These are phyloP conservation scores for Menidia beryllina DNA, from an alignment of 2,113 vertebrate genomes.

Conservation along the genomic window DNA sequence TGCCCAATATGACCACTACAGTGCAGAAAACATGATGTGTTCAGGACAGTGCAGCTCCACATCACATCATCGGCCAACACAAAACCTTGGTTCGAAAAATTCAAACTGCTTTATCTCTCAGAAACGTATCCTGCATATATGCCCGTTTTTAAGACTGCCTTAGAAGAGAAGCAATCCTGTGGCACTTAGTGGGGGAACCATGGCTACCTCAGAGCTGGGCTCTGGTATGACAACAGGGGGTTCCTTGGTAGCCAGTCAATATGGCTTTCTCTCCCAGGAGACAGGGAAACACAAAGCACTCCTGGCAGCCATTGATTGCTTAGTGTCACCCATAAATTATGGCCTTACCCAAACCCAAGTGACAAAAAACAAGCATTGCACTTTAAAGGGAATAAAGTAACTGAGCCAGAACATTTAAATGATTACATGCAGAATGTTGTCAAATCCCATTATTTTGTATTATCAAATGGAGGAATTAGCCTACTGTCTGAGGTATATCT, in stretches of 20 bases:
- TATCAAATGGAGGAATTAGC: neutral
- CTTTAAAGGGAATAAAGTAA: conserved; percentile 17
- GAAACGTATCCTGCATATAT: conserved; percentile 45
- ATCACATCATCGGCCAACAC: conserved; percentile 11
- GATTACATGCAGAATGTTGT: conserved; percentile 26
- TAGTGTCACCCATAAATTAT: conserved; percentile 63
- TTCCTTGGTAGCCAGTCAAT: conserved; percentile 68
- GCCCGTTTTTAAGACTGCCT: conserved; percentile 22
- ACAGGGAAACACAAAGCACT: conserved; percentile 71
- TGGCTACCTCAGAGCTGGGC: conserved; percentile 68
- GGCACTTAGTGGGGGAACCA: conserved; percentile 60
- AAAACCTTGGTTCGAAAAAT: conserved; percentile 23
- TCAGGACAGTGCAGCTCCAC: conserved; percentile 14
- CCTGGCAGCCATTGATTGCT: conserved; percentile 62
- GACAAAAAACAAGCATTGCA: conserved; percentile 34
- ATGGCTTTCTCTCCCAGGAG: conserved; percentile 71
- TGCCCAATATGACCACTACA: neutral
- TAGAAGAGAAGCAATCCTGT: conserved; percentile 43
- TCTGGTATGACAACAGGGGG: conserved; percentile 61
- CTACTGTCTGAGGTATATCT: neutral
- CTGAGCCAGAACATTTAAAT: conserved; percentile 24
- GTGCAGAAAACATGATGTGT: neutral
- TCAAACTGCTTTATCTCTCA: conserved; percentile 47
- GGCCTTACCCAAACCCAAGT: conserved; percentile 30
- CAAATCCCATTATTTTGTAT: conserved; percentile 2